Base-by-base conservation (phyloP, 23 tunicate species). In the Halocynthia aurantium region DNA sequence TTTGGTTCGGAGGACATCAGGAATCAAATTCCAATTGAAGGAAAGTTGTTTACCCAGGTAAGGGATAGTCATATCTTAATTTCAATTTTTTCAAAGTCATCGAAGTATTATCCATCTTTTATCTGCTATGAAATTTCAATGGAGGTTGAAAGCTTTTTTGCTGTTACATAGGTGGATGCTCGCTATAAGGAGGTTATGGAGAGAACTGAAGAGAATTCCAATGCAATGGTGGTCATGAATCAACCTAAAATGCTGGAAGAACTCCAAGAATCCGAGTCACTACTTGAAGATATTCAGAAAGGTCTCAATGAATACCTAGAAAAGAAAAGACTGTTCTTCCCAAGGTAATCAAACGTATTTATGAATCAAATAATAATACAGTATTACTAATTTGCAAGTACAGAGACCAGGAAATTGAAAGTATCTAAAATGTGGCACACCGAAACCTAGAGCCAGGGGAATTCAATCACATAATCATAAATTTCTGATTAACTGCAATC, bases 1-100 rank as follows among this genome's bases (percentile, higher is more conserved):
- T 89, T 89, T 76, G 96, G 96, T 13, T 89, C 96, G 8, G 96
- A 89, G 76, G 96, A 89, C 68, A 89, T 89, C 20, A 68, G 96
- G 63, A 83, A 84, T 61, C 96, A 89, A 84, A 89, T 89, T 22
- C 96, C 96, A 13, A 62, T 61, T 21, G 82, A 89, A 76, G 96
- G 96, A 68, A 81, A 85, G 54, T 76, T 85, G 61, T 89, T 89
- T 62, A 89, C 96, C 2, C 87, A 89, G 67, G 96, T 89, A 19
- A 73, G 44, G 44, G 44, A 4, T 0, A 31, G 44, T 31, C 44
- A 31, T 31, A 31, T 20, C 4, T 58, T 15, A 15, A 58, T 13
- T 58, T 58, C n/a, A 58, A 0, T 15, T 13, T 13, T 58, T 58
- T n/a, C 15, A 58, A 58, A 13, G 17, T 58, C 63, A 58, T n/a